Base-by-base conservation (phyloP, 2,113 vertebrate species). In the Syrmaticus mikado region DNA sequence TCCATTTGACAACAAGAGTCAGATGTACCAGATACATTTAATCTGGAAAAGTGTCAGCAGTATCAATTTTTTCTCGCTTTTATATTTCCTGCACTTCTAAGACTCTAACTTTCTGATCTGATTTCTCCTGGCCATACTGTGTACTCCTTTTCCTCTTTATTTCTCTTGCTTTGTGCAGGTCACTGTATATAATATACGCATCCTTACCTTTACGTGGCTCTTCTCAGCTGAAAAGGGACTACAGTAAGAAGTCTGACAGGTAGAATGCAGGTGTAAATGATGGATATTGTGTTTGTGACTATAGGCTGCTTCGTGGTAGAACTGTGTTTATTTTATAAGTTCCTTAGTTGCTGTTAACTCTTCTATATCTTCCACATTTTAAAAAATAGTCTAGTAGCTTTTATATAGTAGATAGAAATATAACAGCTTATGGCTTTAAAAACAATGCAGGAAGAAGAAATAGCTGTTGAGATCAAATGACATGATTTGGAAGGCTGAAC, bases 1-100 rank as follows among this genome's bases (percentile, higher is more conserved):
- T 71, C 34, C 76, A 71, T 55, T 41, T 92, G 91, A 92, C 91
- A 95, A 64, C 28, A 46, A 24, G 87, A 91, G 62, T 87, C 91
- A 77, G 92, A 91, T 85, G 36, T 78, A 82, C 46, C 66, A 83
- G 92, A 88, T 90, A 74, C 2, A 10, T 38, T 94, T 92, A 66
- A 87, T 92, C 71, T 93, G 78, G 66, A 40, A 46, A 68, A 87
- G 20, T 74, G 64, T 76, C 75, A 85, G 57, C 17, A 19, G 19
- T 65, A 89, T 77, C 50, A 36, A 0, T 66, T 86, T 78, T 77
- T 71, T 25, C 19, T 60, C 45, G 67, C 55, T 85, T 89, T 92
- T 45, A 3, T 80, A 36, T 85, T 91, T 75, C 52, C 22, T 89
- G 71, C 64, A 24, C 46, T 71, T 87, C 67, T 60, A 60, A 60